These are phyloP conservation scores for Poecilia velifera DNA, from an alignment of 2,797 vertebrate genomes.

Conservation along the genomic window DNA sequence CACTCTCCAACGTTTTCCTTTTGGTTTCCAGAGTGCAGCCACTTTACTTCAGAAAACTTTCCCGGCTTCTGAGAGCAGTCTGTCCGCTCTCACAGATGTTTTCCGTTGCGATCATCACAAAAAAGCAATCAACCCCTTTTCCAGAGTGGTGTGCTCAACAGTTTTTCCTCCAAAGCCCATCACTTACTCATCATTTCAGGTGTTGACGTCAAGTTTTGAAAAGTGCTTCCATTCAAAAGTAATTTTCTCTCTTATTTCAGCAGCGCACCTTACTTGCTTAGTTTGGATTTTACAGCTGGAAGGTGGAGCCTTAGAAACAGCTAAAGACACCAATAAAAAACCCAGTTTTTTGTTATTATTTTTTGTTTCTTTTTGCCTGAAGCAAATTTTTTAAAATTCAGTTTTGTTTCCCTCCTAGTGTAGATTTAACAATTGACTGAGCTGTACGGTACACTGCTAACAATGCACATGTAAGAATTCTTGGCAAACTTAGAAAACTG, in stretches of 20 bases:
- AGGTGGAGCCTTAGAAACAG: not conserved
- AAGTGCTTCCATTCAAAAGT: not conserved
- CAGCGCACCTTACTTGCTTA: not conserved
- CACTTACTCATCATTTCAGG: slow-evolving; percentile 7
- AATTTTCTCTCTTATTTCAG: not conserved
- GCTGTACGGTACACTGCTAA: not conserved
- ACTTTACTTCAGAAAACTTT: not conserved
- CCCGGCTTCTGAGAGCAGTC: not conserved
- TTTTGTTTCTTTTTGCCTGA: not conserved
- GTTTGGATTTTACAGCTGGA: not conserved
- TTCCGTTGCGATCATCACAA: slow-evolving; percentile 4
- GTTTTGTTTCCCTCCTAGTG: not conserved
- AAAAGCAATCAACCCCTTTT: slow-evolving; percentile 10
- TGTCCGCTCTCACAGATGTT: slow-evolving; percentile 8
- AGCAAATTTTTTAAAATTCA: not conserved
- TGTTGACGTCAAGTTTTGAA: not conserved
- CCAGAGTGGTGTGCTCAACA: not conserved
- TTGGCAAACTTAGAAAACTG: not conserved
- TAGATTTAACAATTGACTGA: not conserved
- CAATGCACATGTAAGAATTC: not conserved
- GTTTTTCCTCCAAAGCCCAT: not conserved
- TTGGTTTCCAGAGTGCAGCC: not conserved
- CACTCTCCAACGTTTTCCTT: slow-evolving; percentile 11
- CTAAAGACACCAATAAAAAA: too few relatives aligned
- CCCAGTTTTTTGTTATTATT: too few relatives aligned